Base-by-base conservation (phyloP, 2,113 vertebrate genomes). In the Salvelinus alpinus region DNA sequence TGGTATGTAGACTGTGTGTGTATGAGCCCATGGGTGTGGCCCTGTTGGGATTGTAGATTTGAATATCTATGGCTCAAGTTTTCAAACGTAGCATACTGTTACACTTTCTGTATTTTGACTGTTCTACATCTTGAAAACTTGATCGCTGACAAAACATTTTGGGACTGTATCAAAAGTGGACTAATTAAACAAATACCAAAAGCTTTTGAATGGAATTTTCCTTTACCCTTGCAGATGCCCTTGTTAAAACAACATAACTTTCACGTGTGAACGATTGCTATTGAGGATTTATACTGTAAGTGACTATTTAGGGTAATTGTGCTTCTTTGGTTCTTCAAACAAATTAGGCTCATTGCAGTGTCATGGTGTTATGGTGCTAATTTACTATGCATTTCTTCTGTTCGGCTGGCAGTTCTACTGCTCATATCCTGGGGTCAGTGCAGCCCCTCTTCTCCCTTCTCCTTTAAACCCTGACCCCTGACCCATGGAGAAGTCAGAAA, bases 391-490 rank as follows among this genome's bases (percentile, higher is more conserved):
- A 7, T 9, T 24, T 7, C 9, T 22, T 62, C 59, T 62, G 13
- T 57, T 1, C 4, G 54, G 16, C 54, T n/a, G 51, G 14, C 3
- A 62, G 59, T 62, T n/a, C 6, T 22, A 11, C 59, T 62, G n/a
- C 59, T 22, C 6, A 62, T 22, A 22, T 62, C 59, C 59, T 24
- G n/a, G n/a, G 59, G 59, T 62, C 59, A 14, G 51, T n/a, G 59
- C 59, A n/a, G 59, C 59, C 16, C 7, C n/a, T 44, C 38, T 9
- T 44, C 38, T 44, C 9, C 38, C 38, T 44, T 44, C 38, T 6
- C 38, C 38, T 44, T 44, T 44, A 44, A 78, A 78, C 73, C 77
- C 65, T 13, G 47, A 73, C 72, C 82, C 31, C 64, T 76, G 77
- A 71, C 38, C 11, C 38, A 44, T 44, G 38, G 38, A 44, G 38